A percentile compares a stretch with the other conserved stretches of the same genome.
phyloP scores from a whole-genome alignment of 2,888 invertebrate genomes.

The Heliconius charithonia region DNA sequence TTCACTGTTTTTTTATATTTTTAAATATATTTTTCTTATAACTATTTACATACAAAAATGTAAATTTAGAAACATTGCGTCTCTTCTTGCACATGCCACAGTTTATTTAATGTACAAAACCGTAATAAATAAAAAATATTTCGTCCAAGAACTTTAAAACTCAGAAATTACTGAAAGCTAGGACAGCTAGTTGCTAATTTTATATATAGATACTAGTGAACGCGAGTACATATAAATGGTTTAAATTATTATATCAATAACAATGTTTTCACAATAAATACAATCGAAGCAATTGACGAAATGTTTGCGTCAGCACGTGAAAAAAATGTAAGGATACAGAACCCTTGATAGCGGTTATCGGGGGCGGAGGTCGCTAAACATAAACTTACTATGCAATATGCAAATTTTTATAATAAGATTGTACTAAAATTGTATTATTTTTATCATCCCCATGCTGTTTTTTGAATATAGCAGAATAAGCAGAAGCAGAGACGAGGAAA shows the following conservation, averaged over 20 bases:
- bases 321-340: conserved; percentile 6
- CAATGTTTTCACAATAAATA: conserved; percentile 8
- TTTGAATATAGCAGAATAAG: background rate
- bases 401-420: background rate
- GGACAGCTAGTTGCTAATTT: no score
- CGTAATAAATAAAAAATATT: background rate
- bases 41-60: no score
- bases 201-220: no score
- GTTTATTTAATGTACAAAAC: background rate
- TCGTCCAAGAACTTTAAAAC: background rate
- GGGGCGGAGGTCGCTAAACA: background rate
- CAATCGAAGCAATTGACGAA: background rate
- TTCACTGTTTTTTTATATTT: no score
- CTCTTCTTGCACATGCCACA: background rate
- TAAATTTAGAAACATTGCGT: no score
- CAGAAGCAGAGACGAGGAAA: background rate
- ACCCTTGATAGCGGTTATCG: conserved; percentile 10
- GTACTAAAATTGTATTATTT: background rate
- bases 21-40: no score
- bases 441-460: background rate
- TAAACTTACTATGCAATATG: conserved; percentile 5
- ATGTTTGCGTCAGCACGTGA: background rate
- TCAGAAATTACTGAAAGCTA: background rate
- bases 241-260: background rate
- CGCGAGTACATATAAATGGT: background rate